phyloP scores from a whole-genome alignment of 2,888 invertebrate genomes.

The Xanthorhoe spadicearia region DNA sequence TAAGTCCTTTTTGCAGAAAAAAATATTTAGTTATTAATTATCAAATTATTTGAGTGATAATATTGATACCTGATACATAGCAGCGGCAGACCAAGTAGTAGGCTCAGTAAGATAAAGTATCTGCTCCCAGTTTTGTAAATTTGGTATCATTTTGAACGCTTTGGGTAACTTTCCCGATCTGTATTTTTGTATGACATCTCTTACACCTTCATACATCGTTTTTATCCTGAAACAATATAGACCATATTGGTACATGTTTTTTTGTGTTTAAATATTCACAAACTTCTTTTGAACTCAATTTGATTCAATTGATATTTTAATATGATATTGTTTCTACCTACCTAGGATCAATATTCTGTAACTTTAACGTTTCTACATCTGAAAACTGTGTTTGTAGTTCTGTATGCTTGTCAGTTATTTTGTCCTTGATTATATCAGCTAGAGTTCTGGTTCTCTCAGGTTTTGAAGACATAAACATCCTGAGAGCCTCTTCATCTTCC shows the following conservation, averaged over 20 bases:
- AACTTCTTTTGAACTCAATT: no score
- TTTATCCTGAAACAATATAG: constrained; percentile 81
- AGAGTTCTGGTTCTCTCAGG: constrained; percentile 88
- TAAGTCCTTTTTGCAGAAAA: no score
- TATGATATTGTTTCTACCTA: constrained; percentile 41
- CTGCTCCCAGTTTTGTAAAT: constrained; percentile 97
- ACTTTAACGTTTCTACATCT: constrained; percentile 89
- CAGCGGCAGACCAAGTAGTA: constrained; percentile 98
- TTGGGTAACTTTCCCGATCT: constrained; percentile 98
- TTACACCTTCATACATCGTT: constrained; percentile 95
- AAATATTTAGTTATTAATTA: no score
- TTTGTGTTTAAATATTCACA: no score
- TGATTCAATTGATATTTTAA: not conserved
- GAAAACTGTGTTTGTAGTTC: constrained; percentile 94
- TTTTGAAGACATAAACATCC: constrained; percentile 87
- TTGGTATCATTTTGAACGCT: constrained; percentile 98
- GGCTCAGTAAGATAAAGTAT: constrained; percentile 94
- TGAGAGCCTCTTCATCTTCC: constrained; percentile 95
- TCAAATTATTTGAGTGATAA: no score
- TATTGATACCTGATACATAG: constrained; percentile 92
- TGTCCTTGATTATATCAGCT: constrained; percentile 96
- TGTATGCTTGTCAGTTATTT: constrained; percentile 95
- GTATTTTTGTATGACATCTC: constrained; percentile 94
- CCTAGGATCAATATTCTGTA: constrained; percentile 93
- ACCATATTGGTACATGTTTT: not conserved